Conservation (phyloP, 2,888 invertebrate species). For the Iselma pallidipennis region DNA sequence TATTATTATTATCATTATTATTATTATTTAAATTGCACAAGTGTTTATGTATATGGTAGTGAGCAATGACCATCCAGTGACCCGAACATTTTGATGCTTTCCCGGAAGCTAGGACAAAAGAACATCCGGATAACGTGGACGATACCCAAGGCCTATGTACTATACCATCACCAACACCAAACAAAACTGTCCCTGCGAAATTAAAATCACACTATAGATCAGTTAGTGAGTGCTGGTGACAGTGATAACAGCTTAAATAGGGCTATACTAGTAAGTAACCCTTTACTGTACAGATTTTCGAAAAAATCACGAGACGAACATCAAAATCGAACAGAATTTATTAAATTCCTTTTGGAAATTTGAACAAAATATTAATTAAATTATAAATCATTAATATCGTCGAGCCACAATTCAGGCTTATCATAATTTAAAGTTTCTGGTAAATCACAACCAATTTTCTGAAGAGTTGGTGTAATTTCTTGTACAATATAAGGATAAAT, state of each 20-base stretch:
- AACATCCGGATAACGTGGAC: conserved; percentile 50
- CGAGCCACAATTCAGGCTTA: conserved; percentile 81
- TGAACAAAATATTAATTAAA: background rate
- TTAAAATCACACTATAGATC: conserved; percentile 24
- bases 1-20: background rate
- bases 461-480: conserved; percentile 87
- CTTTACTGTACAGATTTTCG: background rate
- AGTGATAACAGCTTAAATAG: conserved; percentile 43
- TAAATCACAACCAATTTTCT: conserved; percentile 90
- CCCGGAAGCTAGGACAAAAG: conserved; percentile 57
- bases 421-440: conserved; percentile 96
- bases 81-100: conserved; percentile 54
- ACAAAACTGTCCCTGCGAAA: conserved; percentile 29
- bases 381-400: background rate
- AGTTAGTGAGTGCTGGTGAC: conserved; percentile 51
- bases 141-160: conserved; percentile 42
- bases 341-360: background rate
- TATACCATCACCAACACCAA: conserved; percentile 26
- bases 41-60: conserved; percentile 33
- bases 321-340: too few species aligned
- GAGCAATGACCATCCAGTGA: conserved; percentile 57
- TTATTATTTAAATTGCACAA: conserved; percentile 34
- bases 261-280: conserved; percentile 43
- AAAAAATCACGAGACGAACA: background rate
- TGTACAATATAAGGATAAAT: conserved; percentile 87